Evolutionary conservation across 2,113 vertebrate species (phyloP), one percentile per base, ranked within the genome.

Genomic region (Mungos mungo): DNA sequence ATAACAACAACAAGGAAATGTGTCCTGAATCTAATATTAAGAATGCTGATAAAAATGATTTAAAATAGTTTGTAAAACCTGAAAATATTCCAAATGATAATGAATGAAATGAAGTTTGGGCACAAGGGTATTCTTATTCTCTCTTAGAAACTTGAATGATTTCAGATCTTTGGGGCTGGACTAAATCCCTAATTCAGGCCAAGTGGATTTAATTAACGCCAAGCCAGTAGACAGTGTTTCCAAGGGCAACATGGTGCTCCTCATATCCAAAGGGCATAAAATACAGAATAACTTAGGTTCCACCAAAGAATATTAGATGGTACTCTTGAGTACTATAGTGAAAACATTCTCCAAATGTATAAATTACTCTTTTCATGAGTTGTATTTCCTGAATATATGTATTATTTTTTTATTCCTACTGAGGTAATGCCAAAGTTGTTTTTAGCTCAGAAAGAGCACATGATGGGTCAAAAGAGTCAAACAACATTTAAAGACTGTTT

Each of bases 91-190:
- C 88, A 60, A 94, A 41, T 77, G 72, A 86, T 79, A 80, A 77
- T 82, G 52, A 96, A 15, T 92, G 60, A 85, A 97, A 95, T 97
- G 54, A 81, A n/a, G 72, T 27, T 89, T 93, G 52, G 50, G 66
- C 57, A 9, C 3, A 71, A 76, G 57, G 38, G 11, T 88, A 93
- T 68, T 94, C 60, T 97, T 90, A 88, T 81, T 93, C 23, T 12
- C 50, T 77, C 95, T 81, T 82, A 96, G 69, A 94, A 96, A 74
- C 8, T 35, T 95, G 65, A 94, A 86, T 94, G 31, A 82, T 90
- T 97, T 90, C 38, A 21, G 68, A 82, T 90, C 66, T 95, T 96
- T 41, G 72, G 72, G 38, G 29, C 66, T 98, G 52, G 12, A 68
- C 76, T 83, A 66, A 80, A 18, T 71, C 57, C 8, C 33, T 76